Conservation (phyloP, 2,888 invertebrate genomes). For the Heliconius hortense region DNA sequence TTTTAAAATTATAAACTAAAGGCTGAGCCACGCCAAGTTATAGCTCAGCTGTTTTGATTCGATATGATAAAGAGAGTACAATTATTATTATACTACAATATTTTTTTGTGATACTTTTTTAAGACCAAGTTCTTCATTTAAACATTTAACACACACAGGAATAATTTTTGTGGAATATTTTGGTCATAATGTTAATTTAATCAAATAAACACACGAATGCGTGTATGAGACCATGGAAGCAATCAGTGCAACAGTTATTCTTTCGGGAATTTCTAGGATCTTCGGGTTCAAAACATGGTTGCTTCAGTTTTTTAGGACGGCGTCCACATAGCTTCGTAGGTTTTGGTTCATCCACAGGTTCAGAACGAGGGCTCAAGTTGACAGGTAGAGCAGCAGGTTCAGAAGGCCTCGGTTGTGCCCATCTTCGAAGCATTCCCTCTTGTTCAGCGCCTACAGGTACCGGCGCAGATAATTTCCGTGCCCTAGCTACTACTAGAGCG, state of each 20-base stretch:
- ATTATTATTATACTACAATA: not conserved
- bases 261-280: constrained; percentile 58
- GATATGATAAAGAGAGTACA: constrained; percentile 3
- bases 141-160: constrained; percentile 8
- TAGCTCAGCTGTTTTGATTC: constrained; percentile 6
- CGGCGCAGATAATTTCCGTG: constrained; percentile 69
- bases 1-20: constrained; percentile 9
- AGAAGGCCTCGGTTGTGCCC: constrained; percentile 70
- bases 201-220: constrained; percentile 81
- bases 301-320: constrained; percentile 66
- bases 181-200: constrained; percentile 52
- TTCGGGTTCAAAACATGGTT: constrained; percentile 70
- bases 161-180: constrained; percentile 7
- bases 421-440: constrained; percentile 68
- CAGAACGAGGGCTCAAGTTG: constrained; percentile 70
- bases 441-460: constrained; percentile 75
- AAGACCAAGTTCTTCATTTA: not conserved
- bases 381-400: constrained; percentile 73
- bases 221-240: constrained; percentile 75
- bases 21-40: not conserved
- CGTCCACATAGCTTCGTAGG: constrained; percentile 66
- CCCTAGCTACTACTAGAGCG: constrained; percentile 69
- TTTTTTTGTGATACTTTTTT: not conserved
- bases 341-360: constrained; percentile 62
- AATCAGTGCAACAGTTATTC: constrained; percentile 74